Conservation (phyloP, 1,140 invertebrate species). For the Rhagoletis pomonella region DNA sequence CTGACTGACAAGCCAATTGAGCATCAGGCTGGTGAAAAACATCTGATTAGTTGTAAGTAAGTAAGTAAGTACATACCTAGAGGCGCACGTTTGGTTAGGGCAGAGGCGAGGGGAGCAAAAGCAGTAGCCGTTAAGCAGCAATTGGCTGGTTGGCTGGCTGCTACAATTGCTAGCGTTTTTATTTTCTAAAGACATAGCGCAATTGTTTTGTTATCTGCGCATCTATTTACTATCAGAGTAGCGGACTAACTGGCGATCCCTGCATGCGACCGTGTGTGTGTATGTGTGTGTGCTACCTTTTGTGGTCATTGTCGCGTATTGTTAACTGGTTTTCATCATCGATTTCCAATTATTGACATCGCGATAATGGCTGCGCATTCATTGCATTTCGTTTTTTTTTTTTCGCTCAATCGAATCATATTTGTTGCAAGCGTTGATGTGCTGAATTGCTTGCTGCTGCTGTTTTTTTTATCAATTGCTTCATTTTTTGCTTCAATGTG, state of each 20-base stretch:
- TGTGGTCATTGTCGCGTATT: neutral
- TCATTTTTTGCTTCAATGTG: neutral
- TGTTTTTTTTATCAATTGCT: too few species aligned
- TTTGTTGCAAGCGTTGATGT: neutral
- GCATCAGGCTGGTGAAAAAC: neutral
- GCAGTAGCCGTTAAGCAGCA: neutral
- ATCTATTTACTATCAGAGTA: neutral
- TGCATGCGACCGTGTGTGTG: neutral
- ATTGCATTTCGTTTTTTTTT: neutral
- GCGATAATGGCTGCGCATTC: constrained; percentile 46
- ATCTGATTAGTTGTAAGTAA: constrained; percentile 31
- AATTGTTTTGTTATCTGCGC: constrained; percentile 15
- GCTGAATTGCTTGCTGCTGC: too few species aligned
- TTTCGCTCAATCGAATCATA: neutral
- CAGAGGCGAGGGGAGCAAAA: neutral
- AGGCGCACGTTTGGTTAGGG: neutral
- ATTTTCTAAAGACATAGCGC: neutral
- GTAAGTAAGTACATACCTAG: constrained; percentile 24
- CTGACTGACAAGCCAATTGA: constrained; percentile 31
- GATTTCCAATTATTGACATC: constrained; percentile 47
- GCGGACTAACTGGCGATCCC: neutral
- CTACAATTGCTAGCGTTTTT: neutral
- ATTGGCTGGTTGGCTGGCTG: neutral
- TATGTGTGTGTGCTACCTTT: neutral
- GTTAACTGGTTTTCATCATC: constrained; percentile 48